Percentiles rank a stretch among this genome's conserved stretches.
These are phyloP conservation scores for Archivesica marissinica DNA, from an alignment of 1,140 invertebrate genomes.

Conservation along the genomic window DNA sequence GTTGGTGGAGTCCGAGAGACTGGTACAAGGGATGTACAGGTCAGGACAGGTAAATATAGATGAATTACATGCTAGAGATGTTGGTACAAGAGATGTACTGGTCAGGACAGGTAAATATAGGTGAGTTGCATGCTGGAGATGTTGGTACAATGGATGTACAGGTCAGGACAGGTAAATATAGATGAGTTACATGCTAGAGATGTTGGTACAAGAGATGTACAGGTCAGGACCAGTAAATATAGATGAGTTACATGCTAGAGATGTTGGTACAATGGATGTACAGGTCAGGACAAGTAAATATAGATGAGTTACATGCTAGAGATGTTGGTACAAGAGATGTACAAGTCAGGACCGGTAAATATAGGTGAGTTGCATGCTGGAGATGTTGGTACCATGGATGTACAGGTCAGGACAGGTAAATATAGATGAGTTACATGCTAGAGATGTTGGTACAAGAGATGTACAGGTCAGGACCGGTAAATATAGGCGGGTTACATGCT, in stretches of 20 bases:
- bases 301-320: conserved; percentile 80
- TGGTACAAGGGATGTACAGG: too few species aligned
- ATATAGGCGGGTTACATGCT: conserved; percentile 84
- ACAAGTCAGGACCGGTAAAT: conserved; percentile 88
- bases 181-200: conserved; percentile 81
- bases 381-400: too few species aligned
- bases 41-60: background rate
- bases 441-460: conserved; percentile 85
- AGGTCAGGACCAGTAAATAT: conserved; percentile 88
- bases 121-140: too few species aligned
- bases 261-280: too few species aligned
- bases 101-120: conserved; percentile 88
- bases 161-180: background rate
- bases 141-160: too few species aligned
- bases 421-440: conserved; percentile 75
- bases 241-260: conserved; percentile 81
- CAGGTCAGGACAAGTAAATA: background rate
- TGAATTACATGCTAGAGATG: conserved; percentile 82
- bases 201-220: conserved; percentile 85
- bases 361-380: conserved; percentile 82
- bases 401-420: background rate
- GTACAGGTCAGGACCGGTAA: conserved; percentile 88
- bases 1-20: too few species aligned
- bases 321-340: conserved; percentile 85
- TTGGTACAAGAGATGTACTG: conserved; percentile 86